Evolutionary conservation across 2,888 invertebrate species (phyloP).

Genomic region (Cryptocephalus moraei): DNA sequence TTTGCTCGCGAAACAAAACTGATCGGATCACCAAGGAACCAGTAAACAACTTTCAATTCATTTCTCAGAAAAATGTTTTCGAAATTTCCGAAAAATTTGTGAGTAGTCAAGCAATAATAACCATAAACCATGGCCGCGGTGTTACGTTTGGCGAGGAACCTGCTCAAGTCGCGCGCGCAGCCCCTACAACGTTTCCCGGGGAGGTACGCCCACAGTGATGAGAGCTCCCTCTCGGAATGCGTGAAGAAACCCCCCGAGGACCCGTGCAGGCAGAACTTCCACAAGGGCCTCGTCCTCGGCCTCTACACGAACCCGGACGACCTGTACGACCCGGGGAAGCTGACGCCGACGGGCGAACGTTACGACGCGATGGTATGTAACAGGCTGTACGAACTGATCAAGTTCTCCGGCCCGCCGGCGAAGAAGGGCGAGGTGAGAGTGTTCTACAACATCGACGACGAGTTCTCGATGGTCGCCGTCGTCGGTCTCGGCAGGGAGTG

Average conservation of each 20-base stretch:
- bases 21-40: too few species aligned
- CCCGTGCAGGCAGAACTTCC: slow-evolving; percentile 23
- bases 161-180: too few species aligned
- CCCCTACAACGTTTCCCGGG: too few species aligned
- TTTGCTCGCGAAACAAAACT: too few species aligned
- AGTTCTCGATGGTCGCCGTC: slow-evolving; percentile 57
- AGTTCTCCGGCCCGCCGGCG: slow-evolving; percentile 39
- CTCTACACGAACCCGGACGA: slow-evolving; percentile 50
- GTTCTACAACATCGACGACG: slow-evolving; percentile 53
- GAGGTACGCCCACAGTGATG: slow-evolving; percentile 2
- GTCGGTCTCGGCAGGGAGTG: slow-evolving; percentile 65
- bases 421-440: slow-evolving; percentile 47
- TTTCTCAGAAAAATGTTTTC: too few species aligned
- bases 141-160: too few species aligned
- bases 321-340: slow-evolving; percentile 43
- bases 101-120: too few species aligned
- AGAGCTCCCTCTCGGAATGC: slow-evolving; percentile 1
- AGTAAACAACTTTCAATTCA: too few species aligned
- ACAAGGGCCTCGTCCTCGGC: slow-evolving; percentile 50
- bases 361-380: slow-evolving; percentile 47
- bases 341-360: slow-evolving; percentile 51
- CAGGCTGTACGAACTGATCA: slow-evolving; percentile 43
- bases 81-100: too few species aligned
- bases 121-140: too few species aligned
- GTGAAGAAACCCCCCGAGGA: slow-evolving; percentile 15